A percentile compares a stretch with the other conserved stretches of the same genome.
phyloP scores from a whole-genome alignment of 2,888 invertebrate species.

The Barypeithes pellucidus region DNA sequence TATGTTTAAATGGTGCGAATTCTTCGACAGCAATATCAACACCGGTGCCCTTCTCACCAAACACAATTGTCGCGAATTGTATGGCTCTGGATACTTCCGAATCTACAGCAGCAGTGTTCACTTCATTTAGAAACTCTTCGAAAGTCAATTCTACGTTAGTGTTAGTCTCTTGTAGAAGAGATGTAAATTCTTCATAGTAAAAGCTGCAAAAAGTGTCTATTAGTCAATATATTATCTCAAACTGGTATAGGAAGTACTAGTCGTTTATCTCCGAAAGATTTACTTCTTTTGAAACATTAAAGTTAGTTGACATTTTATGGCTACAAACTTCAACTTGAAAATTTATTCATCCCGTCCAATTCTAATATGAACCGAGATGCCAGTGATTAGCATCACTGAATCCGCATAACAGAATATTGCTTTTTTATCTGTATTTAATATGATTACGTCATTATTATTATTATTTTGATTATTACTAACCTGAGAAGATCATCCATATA shows the following conservation, averaged over 20 bases:
- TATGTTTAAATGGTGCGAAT: background rate
- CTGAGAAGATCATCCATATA: constrained; percentile 51
- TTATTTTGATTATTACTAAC: constrained; percentile 8
- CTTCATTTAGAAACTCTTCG: constrained; percentile 19
- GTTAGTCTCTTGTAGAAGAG: background rate
- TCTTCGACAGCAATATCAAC: constrained; percentile 18
- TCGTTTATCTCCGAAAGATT: too few relatives aligned
- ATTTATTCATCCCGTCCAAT: too few relatives aligned
- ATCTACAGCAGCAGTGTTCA: background rate
- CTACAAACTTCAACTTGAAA: too few relatives aligned
- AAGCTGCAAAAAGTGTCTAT: constrained; percentile 21
- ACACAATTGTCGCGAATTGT: constrained; percentile 6
- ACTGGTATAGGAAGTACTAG: too few relatives aligned
- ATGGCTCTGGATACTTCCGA: constrained; percentile 12
- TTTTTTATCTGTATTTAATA: too few relatives aligned
- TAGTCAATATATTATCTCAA: too few relatives aligned
- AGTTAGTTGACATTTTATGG: too few relatives aligned
- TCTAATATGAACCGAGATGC: background rate
- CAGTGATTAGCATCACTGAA: too few relatives aligned
- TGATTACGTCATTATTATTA: too few relatives aligned
- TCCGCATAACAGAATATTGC: too few relatives aligned
- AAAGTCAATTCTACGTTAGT: constrained; percentile 18
- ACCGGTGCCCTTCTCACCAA: constrained; percentile 14
- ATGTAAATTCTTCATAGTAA: constrained; percentile 26
- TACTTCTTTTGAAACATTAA: too few relatives aligned